phyloP scores from a whole-genome alignment of 2,797 vertebrate genomes.

The Bradypodion ventrale region DNA sequence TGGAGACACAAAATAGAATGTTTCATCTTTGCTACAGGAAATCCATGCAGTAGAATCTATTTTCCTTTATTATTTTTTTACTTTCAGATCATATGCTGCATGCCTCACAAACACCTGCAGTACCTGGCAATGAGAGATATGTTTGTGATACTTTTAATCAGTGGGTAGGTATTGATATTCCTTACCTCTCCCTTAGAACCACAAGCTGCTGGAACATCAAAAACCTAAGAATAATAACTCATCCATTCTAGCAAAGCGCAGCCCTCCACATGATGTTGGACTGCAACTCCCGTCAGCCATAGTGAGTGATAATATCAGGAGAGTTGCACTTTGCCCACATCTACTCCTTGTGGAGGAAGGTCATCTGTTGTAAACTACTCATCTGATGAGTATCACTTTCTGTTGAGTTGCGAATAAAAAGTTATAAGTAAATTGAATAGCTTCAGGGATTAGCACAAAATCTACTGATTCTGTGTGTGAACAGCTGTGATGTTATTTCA shows the following conservation, averaged over 20 bases:
- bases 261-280: background rate
- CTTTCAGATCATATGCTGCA: constrained; percentile 66
- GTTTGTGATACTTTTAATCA: constrained; percentile 88
- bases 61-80: constrained; percentile 58
- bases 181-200: background rate
- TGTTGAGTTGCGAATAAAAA: no score
- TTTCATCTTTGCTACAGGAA: background rate
- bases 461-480: background rate
- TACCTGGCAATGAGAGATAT: constrained; percentile 78
- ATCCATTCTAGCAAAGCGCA: background rate
- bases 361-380: no score
- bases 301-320: background rate
- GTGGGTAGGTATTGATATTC: constrained; percentile 84
- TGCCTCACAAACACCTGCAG: constrained; percentile 47
- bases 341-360: background rate
- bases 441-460: background rate
- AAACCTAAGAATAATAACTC: no score
- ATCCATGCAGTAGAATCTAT: constrained; percentile 43
- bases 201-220: no score
- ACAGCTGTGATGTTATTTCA: background rate
- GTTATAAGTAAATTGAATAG: no score
- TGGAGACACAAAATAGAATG: background rate
- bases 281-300: background rate
- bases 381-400: no score
- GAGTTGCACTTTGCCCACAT: background rate